phyloP scores from a whole-genome alignment of 2,797 vertebrate species.

The Serranus cabrilla region DNA sequence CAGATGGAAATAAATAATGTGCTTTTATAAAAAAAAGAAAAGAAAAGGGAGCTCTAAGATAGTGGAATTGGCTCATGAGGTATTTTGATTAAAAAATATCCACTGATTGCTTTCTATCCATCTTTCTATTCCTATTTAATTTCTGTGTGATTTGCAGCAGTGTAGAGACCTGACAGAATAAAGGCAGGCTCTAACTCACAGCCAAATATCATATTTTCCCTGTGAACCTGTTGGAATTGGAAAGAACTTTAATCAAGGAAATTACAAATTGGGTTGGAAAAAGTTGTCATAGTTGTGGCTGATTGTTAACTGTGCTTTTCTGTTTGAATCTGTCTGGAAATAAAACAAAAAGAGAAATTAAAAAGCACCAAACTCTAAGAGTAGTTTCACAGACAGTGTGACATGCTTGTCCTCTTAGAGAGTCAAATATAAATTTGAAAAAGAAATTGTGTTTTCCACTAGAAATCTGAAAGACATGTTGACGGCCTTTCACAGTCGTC shows the following conservation, averaged over 20 bases:
- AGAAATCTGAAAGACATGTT: neutral
- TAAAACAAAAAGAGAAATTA: neutral
- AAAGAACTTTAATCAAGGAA: conserved; percentile 22
- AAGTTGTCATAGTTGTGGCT: conserved; percentile 8
- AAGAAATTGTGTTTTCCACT: neutral
- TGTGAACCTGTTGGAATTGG: conserved; percentile 12
- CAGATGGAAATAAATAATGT: conserved; percentile 64
- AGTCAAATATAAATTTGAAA: neutral
- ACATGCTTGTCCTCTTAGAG: neutral
- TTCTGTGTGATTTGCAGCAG: conserved; percentile 35
- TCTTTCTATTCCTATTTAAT: conserved; percentile 12
- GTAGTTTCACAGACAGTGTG: neutral
- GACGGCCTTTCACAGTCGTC: neutral
- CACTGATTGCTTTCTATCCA: conserved; percentile 42
- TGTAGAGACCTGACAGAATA: conserved; percentile 22
- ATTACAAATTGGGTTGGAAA: conserved; percentile 14
- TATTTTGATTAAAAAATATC: conserved; percentile 66
- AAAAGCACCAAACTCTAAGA: neutral
- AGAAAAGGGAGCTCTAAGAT: conserved; percentile 35
- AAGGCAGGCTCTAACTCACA: neutral
- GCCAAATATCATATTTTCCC: conserved; percentile 4
- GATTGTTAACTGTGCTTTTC: neutral
- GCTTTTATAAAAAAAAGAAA: conserved; percentile 25
- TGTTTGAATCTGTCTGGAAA: neutral
- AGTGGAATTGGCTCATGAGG: conserved; percentile 43